Evolutionary conservation across 2,888 invertebrate genomes (phyloP), one percentile per base, ranked within the genome.

Genomic region (Pterostichus madidus): DNA sequence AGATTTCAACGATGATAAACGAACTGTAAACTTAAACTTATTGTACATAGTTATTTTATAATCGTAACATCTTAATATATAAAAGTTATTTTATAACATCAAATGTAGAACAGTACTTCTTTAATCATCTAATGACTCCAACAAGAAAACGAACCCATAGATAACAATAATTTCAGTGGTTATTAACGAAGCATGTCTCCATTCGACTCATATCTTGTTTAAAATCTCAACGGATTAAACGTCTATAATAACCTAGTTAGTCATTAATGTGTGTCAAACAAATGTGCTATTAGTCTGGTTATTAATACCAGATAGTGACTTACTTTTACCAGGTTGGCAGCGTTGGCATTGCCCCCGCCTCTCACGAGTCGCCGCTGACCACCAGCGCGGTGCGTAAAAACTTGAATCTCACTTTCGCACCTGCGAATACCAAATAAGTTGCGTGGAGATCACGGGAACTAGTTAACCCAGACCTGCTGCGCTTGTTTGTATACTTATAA

Each of bases 321-420:
- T 68, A 68, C 68, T 68, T 68, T 68, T 68, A 39, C 68, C 15
- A 13, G 44, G 11, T 32, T 32, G 53, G 2, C n/a, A 15, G 8
- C n/a, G 7, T 10, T 53, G 13, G 15, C 6, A 3, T 49, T 17
- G 53, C 53, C 59, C 80, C 79, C 46, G 32, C 52, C 49, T 35
- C 44, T 24, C 13, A 35, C 80, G 49, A 49, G 64, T 68, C 52
- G 49, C 35, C 68, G 7, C 46, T 80, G 80, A 10, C 17, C 17
- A 56, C 49, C 49, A n/a, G 11, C 13, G 35, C 35, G 17, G 64
- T 13, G 13, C n/a, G 32, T 13, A 80, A 59, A 82, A 82, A 82
- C 73, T 81, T 35, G 81, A 56, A 59, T 24, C 46, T 82, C 56
- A 80, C 56, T 80, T 80, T 80, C 80, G 80, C 80, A 80, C 80